Percentiles rank a stretch among this genome's conserved stretches.
Conservation (phyloP, 2,888 invertebrate species). For the Megamerina dolium region DNA sequence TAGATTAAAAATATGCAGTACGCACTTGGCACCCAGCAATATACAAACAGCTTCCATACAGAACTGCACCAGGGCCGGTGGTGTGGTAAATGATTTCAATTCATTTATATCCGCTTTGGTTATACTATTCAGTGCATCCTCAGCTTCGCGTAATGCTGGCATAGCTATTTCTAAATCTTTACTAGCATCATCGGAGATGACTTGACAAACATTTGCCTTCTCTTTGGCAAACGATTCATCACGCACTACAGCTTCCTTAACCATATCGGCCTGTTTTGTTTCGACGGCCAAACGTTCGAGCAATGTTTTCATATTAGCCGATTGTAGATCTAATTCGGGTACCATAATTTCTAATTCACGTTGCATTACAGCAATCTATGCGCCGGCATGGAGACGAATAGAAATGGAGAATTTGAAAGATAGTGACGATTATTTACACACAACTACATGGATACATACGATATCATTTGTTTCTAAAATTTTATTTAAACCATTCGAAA, state of each 20-base stretch:
- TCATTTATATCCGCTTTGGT: conserved; percentile 90
- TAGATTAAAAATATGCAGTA: conserved; percentile 15
- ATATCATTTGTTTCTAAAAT: conserved; percentile 46
- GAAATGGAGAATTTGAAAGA: background rate
- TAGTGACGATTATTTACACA: too few relatives aligned
- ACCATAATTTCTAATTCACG: conserved; percentile 73
- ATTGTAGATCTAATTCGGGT: conserved; percentile 72
- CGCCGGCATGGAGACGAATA: background rate
- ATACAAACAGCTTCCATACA: conserved; percentile 92
- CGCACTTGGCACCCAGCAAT: conserved; percentile 73
- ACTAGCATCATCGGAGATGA: conserved; percentile 80
- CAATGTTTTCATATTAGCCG: conserved; percentile 67
- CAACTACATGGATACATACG: too few relatives aligned
- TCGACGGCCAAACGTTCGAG: conserved; percentile 72
- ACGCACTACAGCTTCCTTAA: conserved; percentile 68
- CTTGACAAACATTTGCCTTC: conserved; percentile 78
- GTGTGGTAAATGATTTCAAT: conserved; percentile 80
- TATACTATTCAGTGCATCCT: conserved; percentile 73
- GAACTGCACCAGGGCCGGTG: conserved; percentile 77
- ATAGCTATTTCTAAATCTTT: conserved; percentile 82
- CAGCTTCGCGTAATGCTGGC: conserved; percentile 79
- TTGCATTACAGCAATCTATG: conserved; percentile 74
- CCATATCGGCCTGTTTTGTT: conserved; percentile 74
- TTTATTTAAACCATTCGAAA: conserved; percentile 65
- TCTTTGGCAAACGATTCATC: conserved; percentile 80